phyloP scores from a whole-genome alignment of 2,888 invertebrate species.

The Tenthredo amoena region DNA sequence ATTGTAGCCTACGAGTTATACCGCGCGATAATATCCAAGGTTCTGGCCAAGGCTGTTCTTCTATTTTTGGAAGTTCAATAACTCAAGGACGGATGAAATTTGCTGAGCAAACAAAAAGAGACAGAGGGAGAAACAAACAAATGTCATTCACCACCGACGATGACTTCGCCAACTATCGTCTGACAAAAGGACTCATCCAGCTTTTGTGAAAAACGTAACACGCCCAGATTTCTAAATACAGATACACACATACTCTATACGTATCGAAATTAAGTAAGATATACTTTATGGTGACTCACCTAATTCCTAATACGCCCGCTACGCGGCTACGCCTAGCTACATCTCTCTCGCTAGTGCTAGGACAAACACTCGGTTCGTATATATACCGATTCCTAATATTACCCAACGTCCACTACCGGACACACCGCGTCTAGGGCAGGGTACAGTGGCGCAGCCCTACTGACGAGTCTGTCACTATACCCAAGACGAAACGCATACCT shows the following conservation, averaged over 20 bases:
- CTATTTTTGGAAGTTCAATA: conserved; percentile 45
- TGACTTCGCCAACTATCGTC: not conserved
- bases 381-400: no score
- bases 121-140: conserved; percentile 10
- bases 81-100: conserved; percentile 44
- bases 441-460: no score
- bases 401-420: no score
- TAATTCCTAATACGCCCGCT: no score
- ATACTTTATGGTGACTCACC: no score
- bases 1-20: conserved; percentile 42
- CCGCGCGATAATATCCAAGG: conserved; percentile 34
- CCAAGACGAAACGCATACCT: no score
- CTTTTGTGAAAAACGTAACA: not conserved
- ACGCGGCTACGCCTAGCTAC: no score
- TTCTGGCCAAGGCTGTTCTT: conserved; percentile 22
- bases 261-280: not conserved
- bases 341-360: no score
- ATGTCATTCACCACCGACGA: not conserved
- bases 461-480: no score
- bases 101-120: conserved; percentile 12
- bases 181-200: not conserved
- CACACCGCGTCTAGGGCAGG: no score
- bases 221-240: not conserved
- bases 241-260: not conserved
- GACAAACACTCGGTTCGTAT: no score